Conservation (phyloP, 2,113 vertebrate genomes). For the Dipodomys stephensi region DNA sequence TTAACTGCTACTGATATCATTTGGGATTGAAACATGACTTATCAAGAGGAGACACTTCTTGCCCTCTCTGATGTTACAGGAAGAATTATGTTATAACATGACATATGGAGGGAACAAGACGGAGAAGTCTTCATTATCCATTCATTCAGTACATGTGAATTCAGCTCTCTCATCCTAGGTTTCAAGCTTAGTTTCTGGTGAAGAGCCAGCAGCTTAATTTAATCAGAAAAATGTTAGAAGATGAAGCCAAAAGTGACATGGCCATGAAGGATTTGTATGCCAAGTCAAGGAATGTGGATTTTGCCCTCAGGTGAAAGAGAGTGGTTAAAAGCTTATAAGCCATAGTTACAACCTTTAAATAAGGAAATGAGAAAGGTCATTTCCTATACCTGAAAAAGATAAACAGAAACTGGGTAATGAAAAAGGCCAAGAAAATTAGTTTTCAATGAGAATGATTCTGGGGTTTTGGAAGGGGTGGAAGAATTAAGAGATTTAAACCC, state of each 20-base stretch:
- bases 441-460: neutral
- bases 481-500: neutral
- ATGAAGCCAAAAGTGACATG: neutral
- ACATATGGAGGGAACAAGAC: neutral
- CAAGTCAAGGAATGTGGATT: neutral
- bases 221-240: neutral
- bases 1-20: neutral
- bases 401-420: neutral
- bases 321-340: neutral
- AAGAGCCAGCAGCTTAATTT: neutral
- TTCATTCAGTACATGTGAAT: neutral
- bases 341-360: neutral
- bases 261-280: neutral
- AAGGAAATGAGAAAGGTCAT: neutral
- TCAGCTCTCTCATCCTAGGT: neutral
- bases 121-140: neutral
- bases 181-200: neutral
- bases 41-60: neutral
- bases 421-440: neutral
- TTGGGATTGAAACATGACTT: neutral
- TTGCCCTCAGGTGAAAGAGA: neutral
- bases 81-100: neutral
- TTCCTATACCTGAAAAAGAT: neutral
- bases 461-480: neutral
- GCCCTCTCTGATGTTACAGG: neutral